These are phyloP conservation scores for Eupeodes corollae DNA, from an alignment of 1,140 invertebrate genomes.

Conservation along the genomic window DNA sequence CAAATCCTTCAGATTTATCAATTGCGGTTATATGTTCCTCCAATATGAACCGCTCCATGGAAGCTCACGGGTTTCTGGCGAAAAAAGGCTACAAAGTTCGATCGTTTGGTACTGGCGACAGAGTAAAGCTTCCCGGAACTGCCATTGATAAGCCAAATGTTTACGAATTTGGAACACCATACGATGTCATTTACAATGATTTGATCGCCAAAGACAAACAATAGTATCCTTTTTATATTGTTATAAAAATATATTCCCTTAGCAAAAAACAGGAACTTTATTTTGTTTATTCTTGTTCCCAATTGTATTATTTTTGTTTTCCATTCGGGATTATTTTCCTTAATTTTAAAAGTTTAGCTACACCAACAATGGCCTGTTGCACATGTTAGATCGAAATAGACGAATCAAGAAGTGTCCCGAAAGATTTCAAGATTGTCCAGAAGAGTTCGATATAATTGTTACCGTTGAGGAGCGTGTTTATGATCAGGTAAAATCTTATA, in stretches of 20 bases:
- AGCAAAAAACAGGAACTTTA: not conserved
- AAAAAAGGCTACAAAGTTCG: slow-evolving; percentile 95
- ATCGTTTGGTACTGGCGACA: slow-evolving; percentile 96
- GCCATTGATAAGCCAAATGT: slow-evolving; percentile 92
- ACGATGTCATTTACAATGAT: slow-evolving; percentile 97
- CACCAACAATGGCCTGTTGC: slow-evolving; percentile 95
- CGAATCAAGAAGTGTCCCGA: slow-evolving; percentile 91
- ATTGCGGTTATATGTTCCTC: slow-evolving; percentile 96
- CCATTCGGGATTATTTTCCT: slow-evolving; percentile 6
- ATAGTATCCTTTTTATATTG: slow-evolving; percentile 52
- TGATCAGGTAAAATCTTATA: slow-evolving; percentile 63
- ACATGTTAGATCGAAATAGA: slow-evolving; percentile 96
- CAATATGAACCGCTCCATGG: slow-evolving; percentile 99
- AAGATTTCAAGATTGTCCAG: slow-evolving; percentile 80
- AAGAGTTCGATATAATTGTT: slow-evolving; percentile 93
- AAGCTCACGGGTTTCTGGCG: slow-evolving; percentile 91
- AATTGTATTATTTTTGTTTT: not conserved
- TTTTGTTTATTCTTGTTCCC: not conserved
- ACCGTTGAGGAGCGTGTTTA: slow-evolving; percentile 98
- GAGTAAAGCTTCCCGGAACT: slow-evolving; percentile 92
- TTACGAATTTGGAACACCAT: slow-evolving; percentile 94
- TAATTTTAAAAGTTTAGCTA: slow-evolving; percentile 51
- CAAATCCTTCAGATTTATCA: slow-evolving; percentile 45
- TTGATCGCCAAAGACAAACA: slow-evolving; percentile 76
- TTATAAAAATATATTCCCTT: too few relatives aligned